phyloP scores from a whole-genome alignment of 2,797 vertebrate species.

The Scarus forsteni region DNA sequence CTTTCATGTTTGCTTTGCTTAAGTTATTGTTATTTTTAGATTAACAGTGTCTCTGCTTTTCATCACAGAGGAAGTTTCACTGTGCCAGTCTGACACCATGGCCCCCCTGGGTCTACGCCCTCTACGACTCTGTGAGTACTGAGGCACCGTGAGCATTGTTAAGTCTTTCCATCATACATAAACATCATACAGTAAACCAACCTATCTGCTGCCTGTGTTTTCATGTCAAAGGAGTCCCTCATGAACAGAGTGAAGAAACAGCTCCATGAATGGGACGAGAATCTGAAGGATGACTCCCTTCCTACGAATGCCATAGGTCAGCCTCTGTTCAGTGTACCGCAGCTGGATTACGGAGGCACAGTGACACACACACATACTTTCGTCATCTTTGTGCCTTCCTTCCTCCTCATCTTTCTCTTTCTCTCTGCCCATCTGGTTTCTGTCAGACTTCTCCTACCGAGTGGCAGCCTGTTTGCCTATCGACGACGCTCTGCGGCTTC shows the following conservation, averaged over 20 bases:
- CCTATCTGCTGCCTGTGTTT: constrained; percentile 16
- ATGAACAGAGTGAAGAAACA: constrained; percentile 98
- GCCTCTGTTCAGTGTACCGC: constrained; percentile 41
- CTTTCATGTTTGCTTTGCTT: not conserved
- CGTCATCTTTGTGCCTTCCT: constrained; percentile 23
- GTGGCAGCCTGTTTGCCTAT: constrained; percentile 98
- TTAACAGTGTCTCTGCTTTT: constrained; percentile 33
- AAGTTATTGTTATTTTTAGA: not conserved
- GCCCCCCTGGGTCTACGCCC: constrained; percentile 97
- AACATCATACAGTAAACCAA: constrained; percentile 45
- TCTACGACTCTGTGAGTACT: constrained; percentile 96
- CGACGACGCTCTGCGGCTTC: constrained; percentile 92
- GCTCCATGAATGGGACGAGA: constrained; percentile 98
- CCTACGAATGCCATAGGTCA: constrained; percentile 95
- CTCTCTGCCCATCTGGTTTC: constrained; percentile 35
- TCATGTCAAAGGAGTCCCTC: constrained; percentile 83
- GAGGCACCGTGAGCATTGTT: not conserved
- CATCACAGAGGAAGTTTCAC: constrained; percentile 90
- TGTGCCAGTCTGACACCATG: constrained; percentile 96
- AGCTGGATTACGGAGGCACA: constrained; percentile 24
- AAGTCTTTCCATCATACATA: constrained; percentile 22
- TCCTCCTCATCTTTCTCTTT: constrained; percentile 30
- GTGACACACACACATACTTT: not conserved
- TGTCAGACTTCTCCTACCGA: constrained; percentile 96
- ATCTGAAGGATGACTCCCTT: constrained; percentile 96